phyloP scores from a whole-genome alignment of 2,888 invertebrate genomes.

The Kryphioiulus occultus region DNA sequence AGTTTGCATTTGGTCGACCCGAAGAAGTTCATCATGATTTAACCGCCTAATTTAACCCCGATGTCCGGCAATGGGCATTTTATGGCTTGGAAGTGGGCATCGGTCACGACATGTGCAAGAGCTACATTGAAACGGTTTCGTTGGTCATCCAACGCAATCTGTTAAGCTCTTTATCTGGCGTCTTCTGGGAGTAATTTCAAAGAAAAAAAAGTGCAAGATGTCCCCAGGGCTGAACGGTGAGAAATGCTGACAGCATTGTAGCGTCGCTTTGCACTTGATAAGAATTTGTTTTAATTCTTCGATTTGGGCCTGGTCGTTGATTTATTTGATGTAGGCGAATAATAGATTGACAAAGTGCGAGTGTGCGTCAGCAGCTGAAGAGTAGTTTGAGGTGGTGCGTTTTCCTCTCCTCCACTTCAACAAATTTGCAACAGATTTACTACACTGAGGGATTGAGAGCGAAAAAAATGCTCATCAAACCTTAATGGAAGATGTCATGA shows the following conservation, averaged over 20 bases:
- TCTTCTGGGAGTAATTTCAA: constrained; percentile 36
- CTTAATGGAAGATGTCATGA: constrained; percentile 40
- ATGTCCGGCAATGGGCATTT: background rate
- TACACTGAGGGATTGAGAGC: background rate
- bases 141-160: background rate
- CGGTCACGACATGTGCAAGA: background rate
- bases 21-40: background rate
- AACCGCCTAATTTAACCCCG: background rate
- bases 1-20: background rate
- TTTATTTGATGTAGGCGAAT: constrained; percentile 40
- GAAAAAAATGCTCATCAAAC: constrained; percentile 36
- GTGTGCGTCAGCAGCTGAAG: background rate
- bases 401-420: constrained; percentile 39
- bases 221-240: background rate
- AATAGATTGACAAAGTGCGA: constrained; percentile 37
- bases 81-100: background rate
- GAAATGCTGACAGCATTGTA: constrained; percentile 26
- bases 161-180: constrained; percentile 19
- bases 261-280: background rate
- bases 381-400: constrained; percentile 26
- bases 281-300: constrained; percentile 39
- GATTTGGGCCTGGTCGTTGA: constrained; percentile 3
- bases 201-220: constrained; percentile 4
- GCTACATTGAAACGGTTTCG: background rate
- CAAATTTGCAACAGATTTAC: constrained; percentile 40